phyloP scores from a whole-genome alignment of 2,113 vertebrate species.

The Lepisosteus oculatus region DNA sequence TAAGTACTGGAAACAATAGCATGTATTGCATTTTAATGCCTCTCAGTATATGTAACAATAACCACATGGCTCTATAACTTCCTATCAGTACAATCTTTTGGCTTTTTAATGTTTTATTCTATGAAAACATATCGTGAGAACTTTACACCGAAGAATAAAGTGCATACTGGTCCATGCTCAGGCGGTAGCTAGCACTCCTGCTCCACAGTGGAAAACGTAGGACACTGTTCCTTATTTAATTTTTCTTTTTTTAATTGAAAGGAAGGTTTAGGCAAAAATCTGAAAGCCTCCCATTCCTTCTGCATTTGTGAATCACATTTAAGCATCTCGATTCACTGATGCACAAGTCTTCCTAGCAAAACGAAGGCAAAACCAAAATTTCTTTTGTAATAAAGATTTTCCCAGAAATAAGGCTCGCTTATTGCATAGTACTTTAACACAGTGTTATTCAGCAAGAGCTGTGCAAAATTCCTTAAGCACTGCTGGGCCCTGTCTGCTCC shows the following conservation, averaged over 20 bases:
- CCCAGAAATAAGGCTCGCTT: conserved; percentile 58
- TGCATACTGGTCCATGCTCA: too few relatives aligned
- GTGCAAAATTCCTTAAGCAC: conserved; percentile 50
- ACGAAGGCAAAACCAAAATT: conserved; percentile 42
- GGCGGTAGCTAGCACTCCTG: too few relatives aligned
- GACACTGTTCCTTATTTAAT: conserved; percentile 39
- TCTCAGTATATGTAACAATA: too few relatives aligned
- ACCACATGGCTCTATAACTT: background rate
- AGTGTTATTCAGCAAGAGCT: conserved; percentile 52
- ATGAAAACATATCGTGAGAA: too few relatives aligned
- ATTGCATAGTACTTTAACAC: conserved; percentile 70
- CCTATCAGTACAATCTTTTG: background rate
- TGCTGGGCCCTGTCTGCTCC: conserved; percentile 32
- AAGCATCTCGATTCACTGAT: conserved; percentile 31
- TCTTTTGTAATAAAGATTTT: conserved; percentile 35
- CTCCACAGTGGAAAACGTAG: conserved; percentile 11
- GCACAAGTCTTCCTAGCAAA: conserved; percentile 50
- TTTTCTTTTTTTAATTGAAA: conserved; percentile 8
- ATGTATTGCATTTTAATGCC: too few relatives aligned
- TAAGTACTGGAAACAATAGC: too few relatives aligned
- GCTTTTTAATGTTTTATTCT: background rate
- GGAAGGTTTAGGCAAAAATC: conserved; percentile 23
- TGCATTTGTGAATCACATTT: conserved; percentile 27
- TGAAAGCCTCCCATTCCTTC: conserved; percentile 14
- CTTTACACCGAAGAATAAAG: too few relatives aligned